A percentile compares a stretch with the other conserved stretches of the same genome.
These are phyloP conservation scores for Dasysyrphus tricinctus DNA, from an alignment of 2,888 invertebrate species.

Conservation along the genomic window DNA sequence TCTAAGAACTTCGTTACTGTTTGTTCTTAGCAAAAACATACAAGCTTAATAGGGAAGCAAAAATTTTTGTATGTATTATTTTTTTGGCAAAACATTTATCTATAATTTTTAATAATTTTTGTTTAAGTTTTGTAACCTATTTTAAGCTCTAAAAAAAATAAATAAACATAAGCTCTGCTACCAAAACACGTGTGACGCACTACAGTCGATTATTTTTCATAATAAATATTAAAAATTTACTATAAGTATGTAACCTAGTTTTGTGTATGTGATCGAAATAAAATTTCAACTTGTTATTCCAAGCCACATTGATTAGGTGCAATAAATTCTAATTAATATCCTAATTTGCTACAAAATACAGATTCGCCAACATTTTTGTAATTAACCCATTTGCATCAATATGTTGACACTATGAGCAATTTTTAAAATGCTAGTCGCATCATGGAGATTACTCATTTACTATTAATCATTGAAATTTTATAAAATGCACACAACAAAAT, in stretches of 20 bases:
- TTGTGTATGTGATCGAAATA: background rate
- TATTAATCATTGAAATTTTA: constrained; percentile 56
- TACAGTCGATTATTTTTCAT: background rate
- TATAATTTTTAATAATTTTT: too few species aligned
- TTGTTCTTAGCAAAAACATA: too few species aligned
- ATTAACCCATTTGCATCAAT: constrained; percentile 71
- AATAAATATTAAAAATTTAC: background rate
- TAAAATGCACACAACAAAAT: background rate
- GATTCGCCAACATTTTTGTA: constrained; percentile 43
- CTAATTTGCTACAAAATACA: constrained; percentile 41
- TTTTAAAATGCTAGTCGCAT: constrained; percentile 44
- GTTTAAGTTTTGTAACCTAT: too few species aligned
- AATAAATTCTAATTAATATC: constrained; percentile 55
- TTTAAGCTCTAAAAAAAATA: too few species aligned
- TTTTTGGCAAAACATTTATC: too few species aligned
- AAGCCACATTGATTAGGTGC: constrained; percentile 46
- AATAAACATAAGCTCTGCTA: background rate
- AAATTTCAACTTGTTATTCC: constrained; percentile 13
- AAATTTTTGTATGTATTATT: too few species aligned
- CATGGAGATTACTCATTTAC: constrained; percentile 63
- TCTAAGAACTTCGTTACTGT: too few species aligned
- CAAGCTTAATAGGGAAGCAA: too few species aligned
- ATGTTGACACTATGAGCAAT: constrained; percentile 40
- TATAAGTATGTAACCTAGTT: constrained; percentile 6
- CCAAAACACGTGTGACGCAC: background rate